phyloP scores from a whole-genome alignment of 2,888 invertebrate genomes.

The Oligia latruncula region DNA sequence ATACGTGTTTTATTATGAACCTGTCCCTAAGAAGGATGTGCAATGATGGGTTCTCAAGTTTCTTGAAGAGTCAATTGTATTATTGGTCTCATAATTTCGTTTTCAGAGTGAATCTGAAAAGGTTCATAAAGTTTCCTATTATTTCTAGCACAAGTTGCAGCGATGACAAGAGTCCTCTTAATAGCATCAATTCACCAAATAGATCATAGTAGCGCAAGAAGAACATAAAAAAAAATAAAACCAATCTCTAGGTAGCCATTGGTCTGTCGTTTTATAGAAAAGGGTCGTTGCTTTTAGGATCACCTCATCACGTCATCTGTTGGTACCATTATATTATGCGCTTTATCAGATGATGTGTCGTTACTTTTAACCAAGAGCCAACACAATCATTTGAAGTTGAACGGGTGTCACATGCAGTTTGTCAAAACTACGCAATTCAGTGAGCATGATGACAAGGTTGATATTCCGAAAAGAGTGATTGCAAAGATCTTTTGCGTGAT shows the following conservation, averaged over 20 bases:
- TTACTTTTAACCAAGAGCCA: background rate
- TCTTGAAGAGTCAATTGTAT: background rate
- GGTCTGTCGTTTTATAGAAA: background rate
- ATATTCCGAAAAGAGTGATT: background rate
- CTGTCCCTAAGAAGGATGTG: conserved; percentile 26
- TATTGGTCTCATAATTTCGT: background rate
- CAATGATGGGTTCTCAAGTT: background rate
- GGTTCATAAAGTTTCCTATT: background rate
- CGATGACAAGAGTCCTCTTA: background rate
- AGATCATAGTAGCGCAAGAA: too few species aligned
- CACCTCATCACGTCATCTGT: background rate
- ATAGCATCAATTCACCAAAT: background rate
- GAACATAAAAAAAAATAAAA: too few species aligned
- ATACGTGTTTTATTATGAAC: conserved; percentile 34
- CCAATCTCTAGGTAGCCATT: background rate
- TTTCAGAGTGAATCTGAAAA: background rate
- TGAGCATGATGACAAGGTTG: background rate
- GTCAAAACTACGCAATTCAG: background rate
- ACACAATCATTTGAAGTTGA: background rate
- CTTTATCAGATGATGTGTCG: background rate
- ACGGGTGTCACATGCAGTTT: background rate
- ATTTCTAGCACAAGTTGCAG: background rate
- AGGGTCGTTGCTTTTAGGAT: background rate
- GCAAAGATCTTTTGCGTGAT: background rate
- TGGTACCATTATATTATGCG: background rate